Base-by-base conservation (phyloP, 2,113 vertebrate genomes). In the Gulo gulo region DNA sequence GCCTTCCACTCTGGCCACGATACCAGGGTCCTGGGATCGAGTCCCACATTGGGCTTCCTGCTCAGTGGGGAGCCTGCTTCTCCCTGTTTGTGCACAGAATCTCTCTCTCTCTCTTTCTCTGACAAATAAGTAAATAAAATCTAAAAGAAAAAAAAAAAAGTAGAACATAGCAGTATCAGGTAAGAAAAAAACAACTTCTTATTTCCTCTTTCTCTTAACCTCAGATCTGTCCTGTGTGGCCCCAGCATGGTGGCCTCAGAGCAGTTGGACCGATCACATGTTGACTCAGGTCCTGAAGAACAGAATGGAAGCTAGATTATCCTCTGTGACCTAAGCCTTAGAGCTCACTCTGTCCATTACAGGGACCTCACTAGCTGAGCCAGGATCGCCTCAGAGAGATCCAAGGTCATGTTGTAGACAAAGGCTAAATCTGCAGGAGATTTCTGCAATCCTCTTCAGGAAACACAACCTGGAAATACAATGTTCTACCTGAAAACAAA, bases 301-400 rank as follows among this genome's bases (percentile, higher is more conserved):
- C 4, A 23, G 23, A 52, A 50, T 1, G 5, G 18, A 29, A 65
- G 13, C 1, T 20, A 11, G 7, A 4, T 34, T 3, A 0, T 13
- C 23, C 21, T 31, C 16, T 24, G 29, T 1, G 15, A 21, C 14
- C 2, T 76, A 16, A 59, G 7, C 4, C 34, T 55, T 29, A 78
- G 45, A 34, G 45, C 8, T 18, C 57, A 26, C 2, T 34, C 9
- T 42, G 63, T 2, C 16, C 11, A 1, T n/a, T 42, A n/a, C 1
- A 9, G 2, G 6, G 11, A 45, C 18, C 16, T 47, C 11, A 13
- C 36, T 59, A 42, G 42, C 7, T 24, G 29, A 6, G 6, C 34
- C 9, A 26, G 15, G 26, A n/a, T 59, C 24, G 29, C 2, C 11
- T 79, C 6, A 4, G 13, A 74, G 11, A 42, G 29, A 88, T 39